Base-by-base conservation (phyloP, 1,140 invertebrate genomes). In the Drosophila sp. region DNA sequence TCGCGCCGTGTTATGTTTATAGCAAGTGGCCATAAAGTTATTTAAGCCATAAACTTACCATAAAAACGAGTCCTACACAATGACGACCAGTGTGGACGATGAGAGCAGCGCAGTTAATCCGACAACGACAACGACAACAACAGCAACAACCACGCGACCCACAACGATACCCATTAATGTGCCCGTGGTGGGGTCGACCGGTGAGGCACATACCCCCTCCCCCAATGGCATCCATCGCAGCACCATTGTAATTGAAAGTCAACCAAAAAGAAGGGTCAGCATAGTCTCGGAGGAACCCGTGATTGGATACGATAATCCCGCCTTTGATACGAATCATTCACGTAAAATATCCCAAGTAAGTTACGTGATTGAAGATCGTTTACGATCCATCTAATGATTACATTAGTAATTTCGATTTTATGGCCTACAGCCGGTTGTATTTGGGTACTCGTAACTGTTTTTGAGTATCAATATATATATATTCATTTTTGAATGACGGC, bases 281-380 rank as follows among this genome's bases (percentile, higher is more conserved):
- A 92, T 92, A 45, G 80, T 77, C 11, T 84, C 90, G 27, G 91
- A 90, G 82, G 83, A 79, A 9, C 78, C 84, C 0, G 36, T 43
- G 27, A 18, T 45, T 9, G 62, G 73, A 13, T 90, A 90, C 66
- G 91, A 92, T 66, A 92, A 92, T 83, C 78, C 74, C 36, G 91
- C 76, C 25, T 92, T 78, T 38, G 91, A 92, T 54, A 84, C 80
- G 51, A 77, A 78, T 58, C 80, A 89, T 21, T 59, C 73, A 57
- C 76, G 91, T 36, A 92, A 92, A 89, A 91, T 91, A 25, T 92
- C 91, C 53, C 91, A 92, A 80, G 91, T 92, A 53, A 90, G 70
- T 57, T 46, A 13, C 38, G 27, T 51, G 46, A 18, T 50, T 32
- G 0, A n/a, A 13, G 36, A 13, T 38, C n/a, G 36, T 38, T 13